Conservation (phyloP, 2,888 invertebrate species). For the Sycophila texana region DNA sequence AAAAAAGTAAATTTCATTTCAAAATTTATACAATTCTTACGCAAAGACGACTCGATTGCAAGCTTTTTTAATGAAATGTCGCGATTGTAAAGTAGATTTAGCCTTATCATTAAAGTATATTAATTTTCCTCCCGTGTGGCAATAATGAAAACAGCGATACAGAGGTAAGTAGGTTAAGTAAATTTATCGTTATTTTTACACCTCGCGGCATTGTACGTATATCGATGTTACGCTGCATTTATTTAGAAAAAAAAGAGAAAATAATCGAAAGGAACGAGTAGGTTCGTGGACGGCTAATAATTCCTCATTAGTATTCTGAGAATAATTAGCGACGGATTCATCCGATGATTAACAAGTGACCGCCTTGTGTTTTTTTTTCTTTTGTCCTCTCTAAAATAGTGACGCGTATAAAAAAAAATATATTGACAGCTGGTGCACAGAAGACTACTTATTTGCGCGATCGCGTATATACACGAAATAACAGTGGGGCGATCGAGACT, state of each 20-base stretch:
- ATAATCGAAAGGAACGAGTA: background rate
- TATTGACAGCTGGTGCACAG: background rate
- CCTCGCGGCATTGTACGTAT: background rate
- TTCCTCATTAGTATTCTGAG: slow-evolving; percentile 27
- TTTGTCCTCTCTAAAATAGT: background rate
- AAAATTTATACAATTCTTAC: too few relatives aligned
- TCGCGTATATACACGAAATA: too few relatives aligned
- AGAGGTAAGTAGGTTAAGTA: slow-evolving; percentile 29
- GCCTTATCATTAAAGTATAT: slow-evolving; percentile 8
- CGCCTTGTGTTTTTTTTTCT: slow-evolving; percentile 10
- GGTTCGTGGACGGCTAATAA: background rate
- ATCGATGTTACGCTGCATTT: background rate
- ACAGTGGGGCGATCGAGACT: too few relatives aligned
- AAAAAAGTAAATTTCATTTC: too few relatives aligned
- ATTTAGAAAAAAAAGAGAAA: too few relatives aligned
- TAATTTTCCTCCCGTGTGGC: slow-evolving; percentile 15
- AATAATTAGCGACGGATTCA: slow-evolving; percentile 14
- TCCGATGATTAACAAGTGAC: slow-evolving; percentile 19
- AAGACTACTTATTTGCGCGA: slow-evolving; percentile 9
- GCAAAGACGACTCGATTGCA: background rate
- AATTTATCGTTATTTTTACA: slow-evolving; percentile 35
- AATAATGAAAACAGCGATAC: slow-evolving; percentile 18
- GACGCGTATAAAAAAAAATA: background rate
- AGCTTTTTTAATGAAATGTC: slow-evolving; percentile 3
- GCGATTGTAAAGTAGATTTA: slow-evolving; percentile 18